phyloP scores from a whole-genome alignment of 2,797 vertebrate genomes.

The Thamnophis elegans region DNA sequence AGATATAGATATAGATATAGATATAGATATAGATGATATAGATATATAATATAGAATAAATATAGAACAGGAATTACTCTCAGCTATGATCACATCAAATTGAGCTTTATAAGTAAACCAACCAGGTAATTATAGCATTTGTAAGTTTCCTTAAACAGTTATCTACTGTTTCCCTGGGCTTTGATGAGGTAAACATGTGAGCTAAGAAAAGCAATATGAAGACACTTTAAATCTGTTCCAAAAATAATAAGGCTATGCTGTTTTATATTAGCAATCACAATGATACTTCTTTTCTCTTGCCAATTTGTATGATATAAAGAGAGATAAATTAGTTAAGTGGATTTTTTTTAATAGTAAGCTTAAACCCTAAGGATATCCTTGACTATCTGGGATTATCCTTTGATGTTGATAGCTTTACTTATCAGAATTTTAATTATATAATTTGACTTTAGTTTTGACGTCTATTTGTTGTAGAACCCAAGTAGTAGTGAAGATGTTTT shows the following conservation, averaged over 20 bases:
- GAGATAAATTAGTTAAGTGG: not conserved
- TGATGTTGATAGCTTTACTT: not conserved
- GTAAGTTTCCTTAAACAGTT: not conserved
- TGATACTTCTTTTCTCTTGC: not conserved
- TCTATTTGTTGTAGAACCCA: not conserved
- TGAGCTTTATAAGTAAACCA: not conserved
- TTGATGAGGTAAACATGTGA: not conserved
- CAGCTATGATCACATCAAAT: not conserved
- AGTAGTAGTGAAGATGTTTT: not conserved
- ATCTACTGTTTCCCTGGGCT: not conserved
- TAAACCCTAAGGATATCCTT: not conserved
- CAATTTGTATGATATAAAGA: not conserved
- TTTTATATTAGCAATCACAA: not conserved
- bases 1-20: too few species aligned
- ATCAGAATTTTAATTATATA: not conserved
- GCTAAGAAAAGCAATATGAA: not conserved
- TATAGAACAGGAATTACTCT: not conserved
- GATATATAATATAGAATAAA: too few species aligned
- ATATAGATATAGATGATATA: too few species aligned
- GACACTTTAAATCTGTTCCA: not conserved
- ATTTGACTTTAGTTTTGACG: not conserved
- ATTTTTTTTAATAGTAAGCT: not conserved
- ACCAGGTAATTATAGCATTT: not conserved
- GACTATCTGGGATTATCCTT: not conserved
- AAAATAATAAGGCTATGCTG: not conserved